Evolutionary conservation across 2,797 vertebrate species (phyloP).

Genomic region (Valencia hispanica): DNA sequence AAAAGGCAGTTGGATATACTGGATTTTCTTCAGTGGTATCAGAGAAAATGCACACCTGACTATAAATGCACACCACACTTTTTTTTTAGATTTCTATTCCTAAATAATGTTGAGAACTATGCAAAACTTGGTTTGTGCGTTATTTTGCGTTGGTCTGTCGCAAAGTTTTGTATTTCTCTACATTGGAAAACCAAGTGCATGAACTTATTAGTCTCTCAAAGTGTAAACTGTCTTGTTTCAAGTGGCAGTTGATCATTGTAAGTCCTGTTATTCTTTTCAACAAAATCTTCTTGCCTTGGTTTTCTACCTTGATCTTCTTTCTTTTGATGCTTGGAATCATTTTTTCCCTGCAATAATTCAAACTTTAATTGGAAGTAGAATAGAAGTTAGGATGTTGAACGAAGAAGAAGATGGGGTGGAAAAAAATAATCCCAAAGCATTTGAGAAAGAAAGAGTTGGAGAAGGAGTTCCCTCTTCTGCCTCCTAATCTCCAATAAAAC

Average conservation of each 20-base stretch:
- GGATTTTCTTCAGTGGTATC: neutral
- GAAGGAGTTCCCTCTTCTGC: conserved; percentile 16
- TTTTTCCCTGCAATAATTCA: neutral
- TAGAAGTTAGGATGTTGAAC: neutral
- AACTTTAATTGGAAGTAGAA: neutral
- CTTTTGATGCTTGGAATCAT: neutral
- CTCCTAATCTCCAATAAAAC: conserved; percentile 43
- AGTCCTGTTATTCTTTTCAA: too few relatives aligned
- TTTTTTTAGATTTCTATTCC: neutral
- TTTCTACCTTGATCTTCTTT: neutral
- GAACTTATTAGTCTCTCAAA: neutral
- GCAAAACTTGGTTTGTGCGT: neutral
- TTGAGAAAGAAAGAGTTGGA: conserved; percentile 41
- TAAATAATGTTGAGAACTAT: neutral
- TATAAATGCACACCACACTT: neutral
- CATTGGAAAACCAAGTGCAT: neutral
- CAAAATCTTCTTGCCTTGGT: neutral
- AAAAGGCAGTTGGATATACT: neutral
- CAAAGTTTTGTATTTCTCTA: neutral
- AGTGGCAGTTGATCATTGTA: neutral
- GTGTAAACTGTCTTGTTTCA: neutral
- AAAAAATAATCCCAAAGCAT: conserved; percentile 19
- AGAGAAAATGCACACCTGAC: neutral
- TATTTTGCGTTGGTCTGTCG: neutral
- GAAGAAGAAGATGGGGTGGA: neutral